A percentile compares a stretch with the other conserved stretches of the same genome.
These are phyloP conservation scores for Micrastur ruficollis DNA, from an alignment of 2,797 vertebrate genomes.

Conservation along the genomic window DNA sequence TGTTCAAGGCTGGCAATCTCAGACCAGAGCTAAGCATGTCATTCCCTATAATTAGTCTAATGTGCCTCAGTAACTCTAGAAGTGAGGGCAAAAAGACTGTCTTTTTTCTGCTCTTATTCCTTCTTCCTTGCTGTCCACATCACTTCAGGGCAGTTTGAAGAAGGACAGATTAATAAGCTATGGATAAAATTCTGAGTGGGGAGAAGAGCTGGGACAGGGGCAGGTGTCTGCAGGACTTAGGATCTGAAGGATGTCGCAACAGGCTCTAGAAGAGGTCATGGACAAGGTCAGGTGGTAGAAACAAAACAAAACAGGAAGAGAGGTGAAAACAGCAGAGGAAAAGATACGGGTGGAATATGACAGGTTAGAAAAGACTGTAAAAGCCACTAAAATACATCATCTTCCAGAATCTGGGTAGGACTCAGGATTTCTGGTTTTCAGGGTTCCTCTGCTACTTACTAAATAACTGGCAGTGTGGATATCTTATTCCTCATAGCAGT, in stretches of 20 bases:
- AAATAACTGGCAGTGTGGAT: not conserved
- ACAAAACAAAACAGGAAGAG: not conserved
- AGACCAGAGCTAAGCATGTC: not conserved
- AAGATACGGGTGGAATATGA: not conserved
- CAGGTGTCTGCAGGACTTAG: not conserved
- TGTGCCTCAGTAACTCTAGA: not conserved
- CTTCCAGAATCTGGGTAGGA: not conserved
- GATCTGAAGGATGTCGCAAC: not conserved
- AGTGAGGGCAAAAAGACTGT: not conserved
- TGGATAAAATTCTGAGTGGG: not conserved
- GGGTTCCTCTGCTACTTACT: not conserved
- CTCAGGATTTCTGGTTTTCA: not conserved
- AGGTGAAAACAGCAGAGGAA: not conserved
- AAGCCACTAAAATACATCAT: not conserved
- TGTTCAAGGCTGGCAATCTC: not conserved
- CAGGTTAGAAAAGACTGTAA: not conserved
- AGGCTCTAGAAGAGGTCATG: not conserved
- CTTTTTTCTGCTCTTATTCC: not conserved
- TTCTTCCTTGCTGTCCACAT: not conserved
- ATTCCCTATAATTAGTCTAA: not conserved
- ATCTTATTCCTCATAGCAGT: not conserved
- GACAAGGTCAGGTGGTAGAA: not conserved
- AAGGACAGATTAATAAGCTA: not conserved
- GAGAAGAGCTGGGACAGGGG: not conserved
- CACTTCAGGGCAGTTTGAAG: not conserved